Evolutionary conservation across 2,113 vertebrate genomes (phyloP).

Genomic region (Mus pahari): DNA sequence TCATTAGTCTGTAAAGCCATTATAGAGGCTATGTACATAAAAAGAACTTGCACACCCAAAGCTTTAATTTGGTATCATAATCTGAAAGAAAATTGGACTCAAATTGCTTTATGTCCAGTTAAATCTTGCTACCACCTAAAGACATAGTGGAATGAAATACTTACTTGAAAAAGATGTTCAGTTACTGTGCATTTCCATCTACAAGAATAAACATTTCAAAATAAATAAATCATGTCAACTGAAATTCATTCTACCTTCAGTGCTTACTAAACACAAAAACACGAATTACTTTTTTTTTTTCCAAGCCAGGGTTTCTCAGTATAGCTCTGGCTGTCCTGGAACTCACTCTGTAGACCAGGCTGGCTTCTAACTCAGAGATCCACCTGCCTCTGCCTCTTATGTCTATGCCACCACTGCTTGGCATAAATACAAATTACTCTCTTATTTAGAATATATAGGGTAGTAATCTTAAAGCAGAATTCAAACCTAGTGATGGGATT

Average conservation of each 20-base stretch:
- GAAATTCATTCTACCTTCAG: constrained; percentile 57
- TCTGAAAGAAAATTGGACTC: constrained; percentile 76
- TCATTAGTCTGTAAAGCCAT: constrained; percentile 73
- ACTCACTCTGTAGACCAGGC: background rate
- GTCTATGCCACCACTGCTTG: background rate
- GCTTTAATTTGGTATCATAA: constrained; percentile 78
- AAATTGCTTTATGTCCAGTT: constrained; percentile 79
- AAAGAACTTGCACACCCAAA: constrained; percentile 60
- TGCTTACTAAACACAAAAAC: constrained; percentile 70
- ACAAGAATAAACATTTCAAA: constrained; percentile 77
- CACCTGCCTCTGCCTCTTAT: background rate
- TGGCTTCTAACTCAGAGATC: background rate
- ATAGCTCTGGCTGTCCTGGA: background rate
- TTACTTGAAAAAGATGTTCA: constrained; percentile 78
- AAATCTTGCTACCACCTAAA: constrained; percentile 73
- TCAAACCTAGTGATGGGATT: constrained; percentile 64
- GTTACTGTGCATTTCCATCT: constrained; percentile 83
- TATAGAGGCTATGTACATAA: constrained; percentile 74
- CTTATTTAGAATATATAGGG: constrained; percentile 13
- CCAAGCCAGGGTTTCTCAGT: background rate
- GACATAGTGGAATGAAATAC: constrained; percentile 72
- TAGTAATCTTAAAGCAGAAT: constrained; percentile 61
- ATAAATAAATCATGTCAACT: constrained; percentile 62
- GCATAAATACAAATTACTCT: constrained; percentile 66
- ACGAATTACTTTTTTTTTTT: constrained; percentile 50